These are phyloP conservation scores for Tetraodon nigroviridis DNA, from an alignment of 2,113 vertebrate species.

Conservation along the genomic window DNA sequence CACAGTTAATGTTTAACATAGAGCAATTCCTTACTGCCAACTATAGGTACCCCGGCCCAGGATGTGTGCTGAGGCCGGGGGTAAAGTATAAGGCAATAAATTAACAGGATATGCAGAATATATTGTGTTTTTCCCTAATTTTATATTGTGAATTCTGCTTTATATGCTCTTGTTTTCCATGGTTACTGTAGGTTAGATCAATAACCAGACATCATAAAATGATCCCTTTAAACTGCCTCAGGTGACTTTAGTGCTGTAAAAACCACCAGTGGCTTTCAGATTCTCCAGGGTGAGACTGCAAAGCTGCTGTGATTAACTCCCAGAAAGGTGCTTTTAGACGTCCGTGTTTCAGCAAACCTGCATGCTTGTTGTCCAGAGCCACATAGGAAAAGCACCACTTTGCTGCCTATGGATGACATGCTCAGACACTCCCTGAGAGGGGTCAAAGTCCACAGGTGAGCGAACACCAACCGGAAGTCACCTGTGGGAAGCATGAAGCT, in stretches of 20 bases:
- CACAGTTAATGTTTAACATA: conserved; percentile 28
- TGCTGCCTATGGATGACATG: neutral
- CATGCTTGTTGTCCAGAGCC: neutral
- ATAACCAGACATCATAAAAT: conserved; percentile 48
- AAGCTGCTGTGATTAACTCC: too few species aligned
- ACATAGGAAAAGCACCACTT: neutral
- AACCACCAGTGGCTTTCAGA: conserved; percentile 4
- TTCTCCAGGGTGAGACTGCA: neutral
- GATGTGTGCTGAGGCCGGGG: too few species aligned
- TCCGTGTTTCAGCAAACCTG: neutral
- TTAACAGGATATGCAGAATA: neutral
- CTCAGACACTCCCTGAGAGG: neutral
- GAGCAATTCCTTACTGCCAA: neutral
- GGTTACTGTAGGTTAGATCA: conserved; percentile 45
- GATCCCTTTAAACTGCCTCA: conserved; percentile 3
- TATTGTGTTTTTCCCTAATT: neutral
- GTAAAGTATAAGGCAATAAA: neutral
- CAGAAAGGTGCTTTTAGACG: neutral
- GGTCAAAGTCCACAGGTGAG: neutral
- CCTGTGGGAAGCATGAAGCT: too few species aligned
- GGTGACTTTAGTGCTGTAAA: neutral
- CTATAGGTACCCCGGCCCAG: neutral
- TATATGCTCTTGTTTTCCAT: neutral
- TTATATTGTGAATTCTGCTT: neutral
- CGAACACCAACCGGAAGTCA: too few species aligned